phyloP scores from a whole-genome alignment of 2,113 vertebrate species.

The Peucedramus taeniatus region DNA sequence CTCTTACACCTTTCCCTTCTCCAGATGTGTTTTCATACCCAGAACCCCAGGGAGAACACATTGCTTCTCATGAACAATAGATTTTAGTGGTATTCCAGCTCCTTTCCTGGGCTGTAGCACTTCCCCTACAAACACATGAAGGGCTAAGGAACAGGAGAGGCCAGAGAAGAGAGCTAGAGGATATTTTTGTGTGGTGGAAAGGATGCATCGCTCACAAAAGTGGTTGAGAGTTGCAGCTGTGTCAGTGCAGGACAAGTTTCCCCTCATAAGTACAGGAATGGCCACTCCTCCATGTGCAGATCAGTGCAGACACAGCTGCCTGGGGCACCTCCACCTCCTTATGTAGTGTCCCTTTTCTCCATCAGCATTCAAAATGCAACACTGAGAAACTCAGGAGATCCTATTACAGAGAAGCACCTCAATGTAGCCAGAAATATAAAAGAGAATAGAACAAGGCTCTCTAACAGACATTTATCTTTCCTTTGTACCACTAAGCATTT shows the following conservation, averaged over 20 bases:
- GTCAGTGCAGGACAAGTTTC: not conserved
- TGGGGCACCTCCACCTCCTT: not conserved
- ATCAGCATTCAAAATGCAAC: not conserved
- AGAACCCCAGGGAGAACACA: not conserved
- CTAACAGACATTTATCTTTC: not conserved
- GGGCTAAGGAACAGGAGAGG: not conserved
- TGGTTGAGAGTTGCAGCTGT: not conserved
- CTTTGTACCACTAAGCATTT: not conserved
- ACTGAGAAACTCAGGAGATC: not conserved
- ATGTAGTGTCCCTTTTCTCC: not conserved
- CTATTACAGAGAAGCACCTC: not conserved
- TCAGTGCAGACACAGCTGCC: not conserved
- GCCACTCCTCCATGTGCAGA: rapidly evolving
- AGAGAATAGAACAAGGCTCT: not conserved
- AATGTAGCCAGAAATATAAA: not conserved
- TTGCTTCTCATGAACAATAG: not conserved
- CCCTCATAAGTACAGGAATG: not conserved
- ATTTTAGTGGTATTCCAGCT: not conserved
- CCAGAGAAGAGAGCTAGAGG: not conserved
- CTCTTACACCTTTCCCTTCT: not conserved
- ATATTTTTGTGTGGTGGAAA: not conserved
- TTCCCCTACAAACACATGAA: not conserved
- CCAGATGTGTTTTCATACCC: not conserved
- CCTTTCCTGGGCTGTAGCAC: not conserved
- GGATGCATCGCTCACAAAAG: not conserved